phyloP scores from a whole-genome alignment of 2,797 vertebrate genomes.

The Zenarchopterus dispar region DNA sequence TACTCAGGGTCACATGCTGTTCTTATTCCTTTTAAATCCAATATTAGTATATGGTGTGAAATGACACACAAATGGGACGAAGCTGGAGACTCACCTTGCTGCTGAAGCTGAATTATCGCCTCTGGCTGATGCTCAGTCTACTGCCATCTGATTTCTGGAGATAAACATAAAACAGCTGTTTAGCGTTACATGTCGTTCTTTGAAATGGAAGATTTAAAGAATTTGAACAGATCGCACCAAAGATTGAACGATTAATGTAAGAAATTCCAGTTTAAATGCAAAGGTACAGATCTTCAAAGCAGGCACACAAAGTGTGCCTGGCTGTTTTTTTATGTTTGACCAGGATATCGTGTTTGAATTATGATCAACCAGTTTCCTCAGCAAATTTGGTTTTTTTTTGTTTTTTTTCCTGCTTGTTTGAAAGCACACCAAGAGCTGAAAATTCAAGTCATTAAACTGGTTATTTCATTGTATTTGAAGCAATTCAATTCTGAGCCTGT shows the following conservation, averaged over 20 bases:
- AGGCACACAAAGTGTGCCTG: constrained; percentile 13
- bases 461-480: too few species aligned
- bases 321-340: not conserved
- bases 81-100: constrained; percentile 65
- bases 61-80: not conserved
- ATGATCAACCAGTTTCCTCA: too few species aligned
- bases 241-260: constrained; percentile 20
- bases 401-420: too few species aligned
- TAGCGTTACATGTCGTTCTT: constrained; percentile 48
- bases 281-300: constrained; percentile 21
- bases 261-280: constrained; percentile 15
- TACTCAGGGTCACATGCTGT: too few species aligned
- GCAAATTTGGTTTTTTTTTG: too few species aligned
- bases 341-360: too few species aligned
- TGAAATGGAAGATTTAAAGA: constrained; percentile 55
- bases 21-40: constrained; percentile 5
- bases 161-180: constrained; percentile 67
- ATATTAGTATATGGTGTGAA: not conserved
- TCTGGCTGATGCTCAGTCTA: constrained; percentile 59
- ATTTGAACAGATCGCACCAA: constrained; percentile 37
- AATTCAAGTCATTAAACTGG: not conserved
- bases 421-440: not conserved
- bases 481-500: too few species aligned
- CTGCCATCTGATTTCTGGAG: constrained; percentile 69
- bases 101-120: constrained; percentile 37